Evolutionary conservation across 2,113 vertebrate species (phyloP).

Genomic region (Gallinago paraguaiae): DNA sequence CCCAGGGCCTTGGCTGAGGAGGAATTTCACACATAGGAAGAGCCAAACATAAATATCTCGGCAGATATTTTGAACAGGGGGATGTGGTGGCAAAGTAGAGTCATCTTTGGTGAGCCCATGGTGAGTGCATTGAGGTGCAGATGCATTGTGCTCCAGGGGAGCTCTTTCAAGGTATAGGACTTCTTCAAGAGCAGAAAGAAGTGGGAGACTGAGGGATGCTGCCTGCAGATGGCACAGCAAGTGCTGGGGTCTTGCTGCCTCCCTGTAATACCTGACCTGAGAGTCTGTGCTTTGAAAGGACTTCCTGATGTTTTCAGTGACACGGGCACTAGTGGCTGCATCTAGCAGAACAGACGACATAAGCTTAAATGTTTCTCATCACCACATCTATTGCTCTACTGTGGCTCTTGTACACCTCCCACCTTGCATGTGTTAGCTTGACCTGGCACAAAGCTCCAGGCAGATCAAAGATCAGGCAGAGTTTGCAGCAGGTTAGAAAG

Average conservation of each 20-base stretch:
- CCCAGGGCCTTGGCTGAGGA: background rate
- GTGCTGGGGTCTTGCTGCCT: background rate
- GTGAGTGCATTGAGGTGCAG: background rate
- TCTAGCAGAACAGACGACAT: background rate
- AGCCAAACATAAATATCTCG: background rate
- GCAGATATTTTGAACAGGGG: background rate
- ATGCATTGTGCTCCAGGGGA: background rate
- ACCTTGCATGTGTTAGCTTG: background rate
- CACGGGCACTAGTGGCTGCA: background rate
- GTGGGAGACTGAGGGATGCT: background rate
- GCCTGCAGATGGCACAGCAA: background rate
- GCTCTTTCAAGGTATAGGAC: background rate
- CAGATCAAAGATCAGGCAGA: background rate
- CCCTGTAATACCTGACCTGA: background rate
- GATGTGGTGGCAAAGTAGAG: background rate
- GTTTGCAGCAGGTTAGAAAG: background rate
- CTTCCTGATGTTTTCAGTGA: background rate
- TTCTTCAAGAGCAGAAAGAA: background rate
- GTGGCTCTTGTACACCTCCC: background rate
- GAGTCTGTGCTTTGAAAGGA: background rate
- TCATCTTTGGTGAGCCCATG: background rate
- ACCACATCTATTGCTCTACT: background rate
- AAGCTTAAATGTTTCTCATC: background rate
- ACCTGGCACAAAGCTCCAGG: background rate
- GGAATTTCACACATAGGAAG: background rate